A percentile compares a stretch with the other conserved stretches of the same genome.
Evolutionary conservation across 2,888 invertebrate species (phyloP).

Genomic region (Drosophila crucigera): DNA sequence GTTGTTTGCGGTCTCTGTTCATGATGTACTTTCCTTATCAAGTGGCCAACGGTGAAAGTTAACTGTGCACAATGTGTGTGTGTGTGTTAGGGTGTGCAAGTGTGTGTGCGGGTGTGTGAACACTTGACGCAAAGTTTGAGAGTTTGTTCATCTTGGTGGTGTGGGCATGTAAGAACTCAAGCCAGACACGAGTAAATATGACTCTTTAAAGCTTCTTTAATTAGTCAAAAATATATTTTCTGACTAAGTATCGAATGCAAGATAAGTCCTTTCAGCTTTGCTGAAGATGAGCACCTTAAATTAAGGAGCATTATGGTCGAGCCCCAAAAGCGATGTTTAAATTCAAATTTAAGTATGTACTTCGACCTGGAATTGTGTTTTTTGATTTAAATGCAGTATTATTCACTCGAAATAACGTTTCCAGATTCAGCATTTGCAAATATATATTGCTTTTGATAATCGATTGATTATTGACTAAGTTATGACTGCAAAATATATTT

Average conservation of each 20-base stretch:
- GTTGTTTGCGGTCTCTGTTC: conserved; percentile 41
- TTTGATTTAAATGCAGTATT: not conserved
- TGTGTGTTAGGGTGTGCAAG: not conserved
- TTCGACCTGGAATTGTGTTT: not conserved
- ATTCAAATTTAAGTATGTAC: not conserved
- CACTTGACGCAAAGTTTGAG: conserved; percentile 29
- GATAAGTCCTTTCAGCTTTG: too few relatives aligned
- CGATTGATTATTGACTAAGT: too few relatives aligned
- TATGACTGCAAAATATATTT: not conserved
- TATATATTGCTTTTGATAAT: too few relatives aligned
- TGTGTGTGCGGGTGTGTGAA: conserved; percentile 1
- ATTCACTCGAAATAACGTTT: not conserved
- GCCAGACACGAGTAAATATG: not conserved
- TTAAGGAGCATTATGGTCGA: not conserved
- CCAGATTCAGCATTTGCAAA: too few relatives aligned
- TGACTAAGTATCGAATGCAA: not conserved
- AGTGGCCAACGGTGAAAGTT: conserved; percentile 50
- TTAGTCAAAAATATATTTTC: not conserved
- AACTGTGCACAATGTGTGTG: conserved; percentile 5
- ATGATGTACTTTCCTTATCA: conserved; percentile 46
- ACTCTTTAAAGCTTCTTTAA: not conserved
- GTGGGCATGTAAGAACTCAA: not conserved
- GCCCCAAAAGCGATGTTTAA: not conserved
- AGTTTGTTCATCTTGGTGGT: not conserved
- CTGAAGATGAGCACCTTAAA: too few relatives aligned